Evolutionary conservation across 2,113 vertebrate species (phyloP), one percentile per base, ranked within the genome.

Genomic region (Vanacampus margaritifer): DNA sequence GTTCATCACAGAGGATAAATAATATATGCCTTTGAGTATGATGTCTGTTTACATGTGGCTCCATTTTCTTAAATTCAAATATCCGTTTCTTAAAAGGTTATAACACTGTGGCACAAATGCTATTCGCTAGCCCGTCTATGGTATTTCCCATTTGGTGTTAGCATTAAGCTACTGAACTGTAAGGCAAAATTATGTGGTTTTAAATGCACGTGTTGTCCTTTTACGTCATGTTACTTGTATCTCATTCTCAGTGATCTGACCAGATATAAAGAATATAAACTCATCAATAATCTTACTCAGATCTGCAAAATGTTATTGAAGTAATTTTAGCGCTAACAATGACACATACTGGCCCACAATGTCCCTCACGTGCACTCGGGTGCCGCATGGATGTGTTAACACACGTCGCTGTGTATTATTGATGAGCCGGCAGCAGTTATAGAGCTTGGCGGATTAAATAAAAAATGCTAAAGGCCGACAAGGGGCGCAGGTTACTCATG

Each of bases 401-500:
- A 93, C 91, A 93, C 92, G 94, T 95, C 90, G 78, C 82, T 89
- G 93, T 94, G 93, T 92, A 93, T 92, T 93, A 93, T 93, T 94
- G 91, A 94, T 95, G 92, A 92, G 93, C 74, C 91, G 91, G 90
- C 81, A 26, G 60, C 84, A 91, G 90, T 91, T 85, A 92, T 83
- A 88, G 82, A 86, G 91, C 89, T 91, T 90, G 88, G 90, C 91
- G 93, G 92, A 94, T 95, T 94, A 95, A 95, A 94, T 94, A 90
- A 94, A 91, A 62, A 95, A 93, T 93, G 93, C 94, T 94, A 93
- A 95, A 94, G 94, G 94, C 92, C 88, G 90, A 86, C 86, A 85
- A 90, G 93, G 93, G 93, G 92, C 91, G 87, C 89, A 91, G 93
- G 95, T 95, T 93, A 93, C 93, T 95, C 93, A 94, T 95, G 92